phyloP scores from a whole-genome alignment of 2,888 invertebrate genomes.

The Latrodectus elegans region DNA sequence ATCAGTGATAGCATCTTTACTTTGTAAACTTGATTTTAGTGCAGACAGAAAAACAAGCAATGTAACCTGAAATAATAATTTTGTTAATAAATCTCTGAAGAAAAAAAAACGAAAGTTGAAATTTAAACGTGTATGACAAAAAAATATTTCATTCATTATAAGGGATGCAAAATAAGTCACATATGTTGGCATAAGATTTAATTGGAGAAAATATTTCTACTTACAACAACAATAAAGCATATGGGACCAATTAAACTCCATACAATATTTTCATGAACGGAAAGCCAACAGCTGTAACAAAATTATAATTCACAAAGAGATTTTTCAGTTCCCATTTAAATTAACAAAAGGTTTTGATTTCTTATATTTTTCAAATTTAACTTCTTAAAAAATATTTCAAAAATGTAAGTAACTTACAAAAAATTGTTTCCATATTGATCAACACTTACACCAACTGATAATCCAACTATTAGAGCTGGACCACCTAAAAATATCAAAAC shows the following conservation, averaged over 20 bases:
- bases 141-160: too few relatives aligned
- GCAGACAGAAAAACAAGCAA: constrained; percentile 90
- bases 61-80: constrained; percentile 77
- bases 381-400: not conserved
- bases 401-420: constrained; percentile 82
- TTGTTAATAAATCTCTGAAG: not conserved
- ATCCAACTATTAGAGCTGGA: constrained; percentile 91
- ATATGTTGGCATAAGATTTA: not conserved
- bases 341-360: too few relatives aligned
- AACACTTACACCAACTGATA: constrained; percentile 92
- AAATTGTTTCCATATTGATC: constrained; percentile 95
- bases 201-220: constrained; percentile 15
- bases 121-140: too few relatives aligned
- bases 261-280: constrained; percentile 92
- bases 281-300: constrained; percentile 90
- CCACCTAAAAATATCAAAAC: constrained; percentile 67
- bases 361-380: too few relatives aligned
- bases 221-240: constrained; percentile 81
- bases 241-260: constrained; percentile 97
- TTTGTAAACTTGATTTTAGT: constrained; percentile 90
- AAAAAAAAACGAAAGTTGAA: not conserved
- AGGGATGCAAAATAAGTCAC: too few relatives aligned
- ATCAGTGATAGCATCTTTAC: constrained; percentile 91
- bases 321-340: too few relatives aligned
- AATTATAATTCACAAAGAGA: constrained; percentile 4